Percentiles rank a stretch among this genome's conserved stretches.
These are phyloP conservation scores for Spizaetus ornatus DNA, from an alignment of 2,113 vertebrate genomes.

Conservation along the genomic window DNA sequence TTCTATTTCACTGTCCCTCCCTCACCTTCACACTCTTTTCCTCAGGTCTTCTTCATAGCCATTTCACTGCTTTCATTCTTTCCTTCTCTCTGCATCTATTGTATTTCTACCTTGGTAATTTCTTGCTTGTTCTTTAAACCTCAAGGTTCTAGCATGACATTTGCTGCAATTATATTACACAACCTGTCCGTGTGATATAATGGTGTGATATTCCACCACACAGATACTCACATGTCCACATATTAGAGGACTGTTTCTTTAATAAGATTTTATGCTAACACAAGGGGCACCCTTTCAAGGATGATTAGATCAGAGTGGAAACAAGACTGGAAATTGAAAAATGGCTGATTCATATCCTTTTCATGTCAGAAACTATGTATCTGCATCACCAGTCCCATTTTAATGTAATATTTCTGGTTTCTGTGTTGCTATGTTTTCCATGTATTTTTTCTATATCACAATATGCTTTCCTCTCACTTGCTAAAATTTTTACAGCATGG, in stretches of 20 bases:
- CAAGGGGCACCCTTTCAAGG: background rate
- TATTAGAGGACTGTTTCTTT: background rate
- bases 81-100: background rate
- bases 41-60: background rate
- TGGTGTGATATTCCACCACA: background rate
- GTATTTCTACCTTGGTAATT: background rate
- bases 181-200: background rate
- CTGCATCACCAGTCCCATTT: background rate
- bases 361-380: background rate
- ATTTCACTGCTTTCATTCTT: background rate
- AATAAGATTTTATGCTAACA: background rate
- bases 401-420: background rate
- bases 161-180: background rate
- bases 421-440: background rate
- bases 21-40: background rate
- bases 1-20: background rate
- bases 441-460: background rate
- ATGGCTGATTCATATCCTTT: background rate
- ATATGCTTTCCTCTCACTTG: background rate
- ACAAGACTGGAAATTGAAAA: background rate
- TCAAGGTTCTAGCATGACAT: background rate
- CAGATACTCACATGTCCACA: background rate
- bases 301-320: background rate
- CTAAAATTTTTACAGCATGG: background rate
- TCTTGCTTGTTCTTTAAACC: background rate